Conservation (phyloP, 2,888 invertebrate genomes). For the Bhutanitis thaidina region DNA sequence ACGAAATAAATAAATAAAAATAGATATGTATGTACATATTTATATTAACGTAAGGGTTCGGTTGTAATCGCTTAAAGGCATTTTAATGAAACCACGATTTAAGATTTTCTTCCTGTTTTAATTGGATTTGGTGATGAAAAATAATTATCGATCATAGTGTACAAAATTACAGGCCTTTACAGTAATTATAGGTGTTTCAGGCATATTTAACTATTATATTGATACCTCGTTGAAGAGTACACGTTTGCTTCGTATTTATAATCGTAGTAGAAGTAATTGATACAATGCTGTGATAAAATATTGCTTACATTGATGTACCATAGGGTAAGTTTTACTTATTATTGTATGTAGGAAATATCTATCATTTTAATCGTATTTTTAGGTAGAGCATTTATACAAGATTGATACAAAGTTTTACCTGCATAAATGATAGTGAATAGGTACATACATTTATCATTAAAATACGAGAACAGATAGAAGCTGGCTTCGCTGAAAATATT, state of each 20-base stretch:
- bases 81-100: slow-evolving; percentile 47
- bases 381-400: slow-evolving; percentile 33
- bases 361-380: slow-evolving; percentile 35
- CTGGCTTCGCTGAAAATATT: slow-evolving; percentile 10
- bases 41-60: too few relatives aligned
- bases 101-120: slow-evolving; percentile 58
- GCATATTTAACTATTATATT: slow-evolving; percentile 49
- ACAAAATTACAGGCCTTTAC: slow-evolving; percentile 76
- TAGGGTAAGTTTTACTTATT: slow-evolving; percentile 50
- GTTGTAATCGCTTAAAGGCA: too few relatives aligned
- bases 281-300: slow-evolving; percentile 48
- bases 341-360: slow-evolving; percentile 42
- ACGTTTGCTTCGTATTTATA: slow-evolving; percentile 49
- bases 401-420: slow-evolving; percentile 23
- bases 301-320: slow-evolving; percentile 63
- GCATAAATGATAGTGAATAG: slow-evolving; percentile 12
- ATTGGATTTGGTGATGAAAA: slow-evolving; percentile 70
- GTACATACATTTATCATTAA: slow-evolving; percentile 4
- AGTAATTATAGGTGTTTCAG: slow-evolving; percentile 60
- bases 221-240: slow-evolving; percentile 43
- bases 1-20: too few relatives aligned
- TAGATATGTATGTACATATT: too few relatives aligned
- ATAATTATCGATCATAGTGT: slow-evolving; percentile 71
- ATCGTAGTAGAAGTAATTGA: slow-evolving; percentile 51
- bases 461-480: slow-evolving; percentile 12